Percentiles rank a stretch among this genome's conserved stretches.
These are phyloP conservation scores for Labeo rohita DNA, from an alignment of 2,113 vertebrate species.

Conservation along the genomic window DNA sequence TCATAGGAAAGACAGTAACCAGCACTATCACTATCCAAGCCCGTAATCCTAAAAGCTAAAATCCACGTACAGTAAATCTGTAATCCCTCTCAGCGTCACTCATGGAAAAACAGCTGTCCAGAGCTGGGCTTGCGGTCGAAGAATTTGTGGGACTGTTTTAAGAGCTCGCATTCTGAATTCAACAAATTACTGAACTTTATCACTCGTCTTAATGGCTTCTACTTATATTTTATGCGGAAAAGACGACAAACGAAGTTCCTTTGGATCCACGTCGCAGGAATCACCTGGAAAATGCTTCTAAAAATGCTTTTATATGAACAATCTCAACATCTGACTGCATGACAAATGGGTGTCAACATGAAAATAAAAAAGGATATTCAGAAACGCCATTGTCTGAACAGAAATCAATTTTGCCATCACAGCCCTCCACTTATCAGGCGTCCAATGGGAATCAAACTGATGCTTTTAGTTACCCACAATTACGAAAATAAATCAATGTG, in stretches of 20 bases:
- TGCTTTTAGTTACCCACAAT: background rate
- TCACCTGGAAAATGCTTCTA: background rate
- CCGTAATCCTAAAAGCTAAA: constrained; percentile 79
- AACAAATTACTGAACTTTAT: background rate
- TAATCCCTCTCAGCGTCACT: constrained; percentile 75
- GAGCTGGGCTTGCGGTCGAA: constrained; percentile 60
- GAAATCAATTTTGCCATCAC: background rate
- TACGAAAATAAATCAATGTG: background rate
- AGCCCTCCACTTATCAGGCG: background rate
- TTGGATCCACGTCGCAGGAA: background rate
- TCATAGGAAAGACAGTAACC: constrained; percentile 72
- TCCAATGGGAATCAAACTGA: background rate
- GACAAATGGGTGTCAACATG: background rate
- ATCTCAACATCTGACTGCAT: background rate
- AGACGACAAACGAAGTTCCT: background rate
- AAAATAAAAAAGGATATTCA: background rate
- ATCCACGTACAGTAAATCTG: constrained; percentile 72
- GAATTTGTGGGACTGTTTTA: constrained; percentile 61
- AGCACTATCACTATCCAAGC: constrained; percentile 74
- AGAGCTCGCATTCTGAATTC: background rate
- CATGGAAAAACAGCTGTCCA: constrained; percentile 72
- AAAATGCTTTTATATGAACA: background rate
- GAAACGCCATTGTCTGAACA: constrained; percentile 8
- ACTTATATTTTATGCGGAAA: background rate
- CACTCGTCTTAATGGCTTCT: background rate